A percentile compares a stretch with the other conserved stretches of the same genome.
Evolutionary conservation across 2,797 vertebrate species (phyloP).

Genomic region (Xenentodon cancila): DNA sequence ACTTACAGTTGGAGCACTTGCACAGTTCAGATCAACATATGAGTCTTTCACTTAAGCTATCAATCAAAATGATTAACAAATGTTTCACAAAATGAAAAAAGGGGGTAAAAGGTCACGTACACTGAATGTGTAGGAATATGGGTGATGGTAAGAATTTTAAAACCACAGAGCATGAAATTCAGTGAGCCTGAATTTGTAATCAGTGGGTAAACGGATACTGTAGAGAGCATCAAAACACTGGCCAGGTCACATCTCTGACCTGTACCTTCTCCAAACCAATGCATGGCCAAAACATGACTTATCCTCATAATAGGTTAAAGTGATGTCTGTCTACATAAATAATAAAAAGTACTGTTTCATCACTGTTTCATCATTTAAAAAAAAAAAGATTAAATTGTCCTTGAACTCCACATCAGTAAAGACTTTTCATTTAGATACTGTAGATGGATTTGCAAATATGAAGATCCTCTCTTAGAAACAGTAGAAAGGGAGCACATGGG

Average conservation of each 20-base stretch:
- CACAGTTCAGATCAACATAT: not conserved
- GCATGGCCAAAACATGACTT: not conserved
- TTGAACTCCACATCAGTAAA: too few relatives aligned
- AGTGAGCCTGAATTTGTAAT: not conserved
- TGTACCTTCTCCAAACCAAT: not conserved
- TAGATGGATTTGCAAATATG: too few relatives aligned
- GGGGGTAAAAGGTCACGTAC: not conserved
- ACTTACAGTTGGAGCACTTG: not conserved
- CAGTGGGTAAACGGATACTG: too few relatives aligned
- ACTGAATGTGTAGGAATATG: not conserved
- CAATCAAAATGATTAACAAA: too few relatives aligned
- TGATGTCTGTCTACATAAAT: too few relatives aligned
- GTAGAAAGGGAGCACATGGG: too few relatives aligned
- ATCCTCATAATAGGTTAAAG: too few relatives aligned
- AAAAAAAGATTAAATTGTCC: too few relatives aligned
- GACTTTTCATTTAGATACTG: too few relatives aligned
- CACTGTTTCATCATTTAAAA: too few relatives aligned
- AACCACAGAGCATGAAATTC: not conserved
- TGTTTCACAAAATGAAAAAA: not conserved
- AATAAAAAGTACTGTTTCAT: too few relatives aligned
- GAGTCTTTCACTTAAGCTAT: not conserved
- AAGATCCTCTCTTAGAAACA: too few relatives aligned
- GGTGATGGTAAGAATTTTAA: not conserved
- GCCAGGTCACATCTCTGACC: not conserved
- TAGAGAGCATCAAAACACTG: not conserved